These are phyloP conservation scores for Uropsilus gracilis DNA, from an alignment of 2,113 vertebrate species.

Conservation along the genomic window DNA sequence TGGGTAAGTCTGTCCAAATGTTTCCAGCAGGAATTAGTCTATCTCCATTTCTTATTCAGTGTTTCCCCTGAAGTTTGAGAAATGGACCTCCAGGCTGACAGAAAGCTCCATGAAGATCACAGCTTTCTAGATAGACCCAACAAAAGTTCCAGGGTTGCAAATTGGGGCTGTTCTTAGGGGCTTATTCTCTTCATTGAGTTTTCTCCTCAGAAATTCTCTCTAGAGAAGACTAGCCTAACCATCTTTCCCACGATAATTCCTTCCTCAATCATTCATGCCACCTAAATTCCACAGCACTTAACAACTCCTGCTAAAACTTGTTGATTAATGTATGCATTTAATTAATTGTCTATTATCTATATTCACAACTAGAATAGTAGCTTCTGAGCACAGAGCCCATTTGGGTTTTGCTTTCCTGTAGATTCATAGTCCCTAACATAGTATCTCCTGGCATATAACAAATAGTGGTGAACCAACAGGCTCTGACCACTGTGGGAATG, in stretches of 20 bases:
- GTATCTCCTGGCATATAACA: not conserved
- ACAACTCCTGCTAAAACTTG: not conserved
- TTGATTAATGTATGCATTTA: not conserved
- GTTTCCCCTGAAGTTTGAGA: not conserved
- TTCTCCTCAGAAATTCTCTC: not conserved
- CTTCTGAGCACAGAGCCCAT: not conserved
- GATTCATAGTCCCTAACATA: not conserved
- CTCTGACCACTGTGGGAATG: not conserved
- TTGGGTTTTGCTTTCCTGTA: not conserved
- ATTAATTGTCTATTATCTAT: not conserved
- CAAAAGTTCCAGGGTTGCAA: not conserved
- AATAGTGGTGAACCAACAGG: not conserved
- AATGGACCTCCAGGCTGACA: not conserved
- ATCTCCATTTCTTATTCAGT: not conserved
- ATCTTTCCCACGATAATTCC: not conserved
- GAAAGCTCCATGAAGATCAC: not conserved
- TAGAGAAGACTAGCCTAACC: not conserved
- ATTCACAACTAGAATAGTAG: not conserved
- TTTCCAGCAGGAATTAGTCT: not conserved
- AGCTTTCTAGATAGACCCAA: not conserved
- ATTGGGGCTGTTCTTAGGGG: not conserved
- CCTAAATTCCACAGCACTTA: not conserved
- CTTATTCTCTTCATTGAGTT: not conserved
- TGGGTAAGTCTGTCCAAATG: not conserved
- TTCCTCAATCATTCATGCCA: not conserved